Percentiles rank a stretch among this genome's conserved stretches.
Conservation (phyloP, 2,888 invertebrate genomes). For the Stictocephala bisonia region DNA sequence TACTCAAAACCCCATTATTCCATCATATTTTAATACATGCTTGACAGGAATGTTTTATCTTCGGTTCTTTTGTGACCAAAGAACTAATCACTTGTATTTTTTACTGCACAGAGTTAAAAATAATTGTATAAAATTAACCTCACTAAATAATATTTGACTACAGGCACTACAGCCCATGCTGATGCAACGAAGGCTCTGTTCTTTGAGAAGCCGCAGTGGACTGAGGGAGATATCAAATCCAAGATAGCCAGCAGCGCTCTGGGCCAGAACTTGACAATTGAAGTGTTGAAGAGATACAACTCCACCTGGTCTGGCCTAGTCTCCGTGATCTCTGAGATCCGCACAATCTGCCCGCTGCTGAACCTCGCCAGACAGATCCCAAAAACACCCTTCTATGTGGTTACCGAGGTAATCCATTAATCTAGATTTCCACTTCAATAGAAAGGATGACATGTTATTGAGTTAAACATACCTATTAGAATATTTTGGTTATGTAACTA, state of each 20-base stretch:
- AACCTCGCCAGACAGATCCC: conserved; percentile 69
- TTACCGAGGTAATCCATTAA: conserved; percentile 62
- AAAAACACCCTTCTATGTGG: conserved; percentile 62
- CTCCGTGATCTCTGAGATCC: conserved; percentile 80
- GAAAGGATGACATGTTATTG: neutral
- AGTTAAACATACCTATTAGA: neutral
- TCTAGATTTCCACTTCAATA: neutral
- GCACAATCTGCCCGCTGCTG: conserved; percentile 82
- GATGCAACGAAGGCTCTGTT: conserved; percentile 73
- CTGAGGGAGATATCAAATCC: conserved; percentile 72
- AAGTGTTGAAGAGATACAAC: conserved; percentile 75
- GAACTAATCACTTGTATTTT: no score
- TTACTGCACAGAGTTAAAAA: no score
- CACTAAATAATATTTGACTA: no score
- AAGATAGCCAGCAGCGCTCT: conserved; percentile 71
- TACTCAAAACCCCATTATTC: no score
- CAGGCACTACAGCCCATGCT: conserved; percentile 70
- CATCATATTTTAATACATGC: no score
- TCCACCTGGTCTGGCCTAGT: conserved; percentile 74
- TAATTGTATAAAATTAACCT: no score
- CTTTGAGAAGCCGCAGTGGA: conserved; percentile 74
- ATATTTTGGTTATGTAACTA: no score
- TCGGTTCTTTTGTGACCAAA: no score
- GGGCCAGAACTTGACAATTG: conserved; percentile 73
- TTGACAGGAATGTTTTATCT: no score